phyloP scores from a whole-genome alignment of 2,113 vertebrate species.

The Alectura lathami region DNA sequence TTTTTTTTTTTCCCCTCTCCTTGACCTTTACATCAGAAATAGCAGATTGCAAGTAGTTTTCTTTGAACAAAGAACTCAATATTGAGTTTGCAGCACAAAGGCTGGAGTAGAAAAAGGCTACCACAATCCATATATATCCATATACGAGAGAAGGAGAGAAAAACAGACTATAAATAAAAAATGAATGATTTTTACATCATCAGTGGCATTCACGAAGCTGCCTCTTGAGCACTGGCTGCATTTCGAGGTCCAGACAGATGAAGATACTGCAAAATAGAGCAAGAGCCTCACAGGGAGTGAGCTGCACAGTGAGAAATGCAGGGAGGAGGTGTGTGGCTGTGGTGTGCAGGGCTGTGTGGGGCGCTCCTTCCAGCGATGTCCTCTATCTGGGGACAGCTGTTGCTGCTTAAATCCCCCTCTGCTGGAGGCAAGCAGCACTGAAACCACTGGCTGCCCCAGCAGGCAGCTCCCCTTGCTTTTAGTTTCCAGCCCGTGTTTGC shows the following conservation, averaged over 20 bases:
- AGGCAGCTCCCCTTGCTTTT: background rate
- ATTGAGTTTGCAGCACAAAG: background rate
- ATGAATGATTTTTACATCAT: background rate
- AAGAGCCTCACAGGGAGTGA: background rate
- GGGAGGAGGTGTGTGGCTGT: accelerated
- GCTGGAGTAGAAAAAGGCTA: background rate
- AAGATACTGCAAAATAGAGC: background rate
- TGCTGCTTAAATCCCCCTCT: background rate
- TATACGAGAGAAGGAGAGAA: background rate
- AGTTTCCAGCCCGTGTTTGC: accelerated
- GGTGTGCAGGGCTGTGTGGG: accelerated
- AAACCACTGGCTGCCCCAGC: background rate
- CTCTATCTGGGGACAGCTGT: accelerated
- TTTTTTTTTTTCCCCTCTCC: background rate
- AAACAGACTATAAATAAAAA: background rate
- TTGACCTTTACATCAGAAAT: conserved; percentile 31
- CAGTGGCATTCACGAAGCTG: background rate
- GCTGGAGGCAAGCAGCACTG: background rate
- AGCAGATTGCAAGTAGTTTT: background rate
- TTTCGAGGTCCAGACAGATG: background rate
- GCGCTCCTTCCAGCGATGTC: background rate
- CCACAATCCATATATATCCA: background rate
- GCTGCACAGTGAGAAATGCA: background rate
- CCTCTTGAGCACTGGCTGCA: background rate
- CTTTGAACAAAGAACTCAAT: conserved; percentile 24